A percentile compares a stretch with the other conserved stretches of the same genome.
phyloP scores from a whole-genome alignment of 2,797 vertebrate genomes.

The Paguma larvata region DNA sequence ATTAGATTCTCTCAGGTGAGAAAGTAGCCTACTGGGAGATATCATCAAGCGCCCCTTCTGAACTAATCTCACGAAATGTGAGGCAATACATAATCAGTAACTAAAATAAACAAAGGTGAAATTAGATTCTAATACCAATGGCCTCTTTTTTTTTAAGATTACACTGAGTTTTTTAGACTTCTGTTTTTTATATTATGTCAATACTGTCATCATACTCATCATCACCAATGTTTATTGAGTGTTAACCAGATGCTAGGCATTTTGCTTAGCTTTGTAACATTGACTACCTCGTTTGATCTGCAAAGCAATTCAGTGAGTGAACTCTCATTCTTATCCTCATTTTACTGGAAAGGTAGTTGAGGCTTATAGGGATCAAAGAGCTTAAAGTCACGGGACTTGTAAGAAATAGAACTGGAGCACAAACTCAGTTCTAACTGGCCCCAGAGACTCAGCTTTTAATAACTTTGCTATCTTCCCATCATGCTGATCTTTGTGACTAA shows the following conservation, averaged over 20 bases:
- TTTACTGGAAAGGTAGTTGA: background rate
- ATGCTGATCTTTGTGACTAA: conserved; percentile 17
- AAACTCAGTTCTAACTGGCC: background rate
- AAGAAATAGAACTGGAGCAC: background rate
- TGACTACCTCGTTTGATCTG: background rate
- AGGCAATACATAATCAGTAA: background rate
- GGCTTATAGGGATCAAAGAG: background rate
- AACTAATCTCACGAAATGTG: background rate
- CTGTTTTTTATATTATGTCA: background rate
- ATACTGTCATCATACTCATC: background rate
- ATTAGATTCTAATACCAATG: background rate
- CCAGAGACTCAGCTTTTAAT: background rate
- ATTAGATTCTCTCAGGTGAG: background rate
- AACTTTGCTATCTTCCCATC: background rate
- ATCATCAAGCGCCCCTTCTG: background rate
- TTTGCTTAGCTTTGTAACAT: background rate
- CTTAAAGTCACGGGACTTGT: background rate
- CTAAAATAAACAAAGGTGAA: conserved; percentile 33
- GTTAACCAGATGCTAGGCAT: background rate
- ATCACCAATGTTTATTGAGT: background rate
- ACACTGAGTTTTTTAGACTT: background rate
- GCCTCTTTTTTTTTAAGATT: background rate
- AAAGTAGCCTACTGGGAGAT: background rate
- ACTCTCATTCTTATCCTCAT: background rate
- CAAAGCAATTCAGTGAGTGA: background rate